Evolutionary conservation across 1,140 invertebrate genomes (phyloP).

Genomic region (Dinoponera quadriceps): DNA sequence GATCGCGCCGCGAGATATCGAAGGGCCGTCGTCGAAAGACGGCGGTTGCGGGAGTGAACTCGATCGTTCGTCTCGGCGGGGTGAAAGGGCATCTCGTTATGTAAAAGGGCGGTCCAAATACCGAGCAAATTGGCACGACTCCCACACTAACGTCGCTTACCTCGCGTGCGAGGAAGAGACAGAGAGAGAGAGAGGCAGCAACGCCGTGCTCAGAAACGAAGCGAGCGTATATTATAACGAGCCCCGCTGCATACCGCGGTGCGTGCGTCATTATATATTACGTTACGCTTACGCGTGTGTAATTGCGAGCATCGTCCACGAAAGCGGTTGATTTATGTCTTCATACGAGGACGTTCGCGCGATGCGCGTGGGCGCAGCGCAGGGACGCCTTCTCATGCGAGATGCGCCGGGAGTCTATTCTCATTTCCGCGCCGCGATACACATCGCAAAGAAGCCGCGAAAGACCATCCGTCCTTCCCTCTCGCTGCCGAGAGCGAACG

Average conservation of each 20-base stretch:
- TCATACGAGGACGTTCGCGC: slow-evolving; percentile 79
- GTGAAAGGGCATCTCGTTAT: slow-evolving; percentile 75
- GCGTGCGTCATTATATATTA: slow-evolving; percentile 80
- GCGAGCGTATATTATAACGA: slow-evolving; percentile 80
- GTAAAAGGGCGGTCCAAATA: slow-evolving; percentile 80
- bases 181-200: not conserved
- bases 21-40: slow-evolving; percentile 32
- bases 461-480: slow-evolving; percentile 26
- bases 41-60: slow-evolving; percentile 25
- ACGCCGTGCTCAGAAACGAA: slow-evolving; percentile 63
- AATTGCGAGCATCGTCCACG: slow-evolving; percentile 84
- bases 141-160: slow-evolving; percentile 78
- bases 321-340: slow-evolving; percentile 85
- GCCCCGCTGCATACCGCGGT: slow-evolving; percentile 69
- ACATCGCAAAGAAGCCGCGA: slow-evolving; percentile 26
- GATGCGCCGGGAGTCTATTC: slow-evolving; percentile 38
- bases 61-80: slow-evolving; percentile 62
- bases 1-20: slow-evolving; percentile 53
- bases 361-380: slow-evolving; percentile 75
- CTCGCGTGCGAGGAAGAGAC: slow-evolving; percentile 53
- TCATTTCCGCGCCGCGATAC: slow-evolving; percentile 54
- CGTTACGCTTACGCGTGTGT: slow-evolving; percentile 81
- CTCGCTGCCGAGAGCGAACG: slow-evolving; percentile 10
- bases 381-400: slow-evolving; percentile 50
- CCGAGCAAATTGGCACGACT: slow-evolving; percentile 83